phyloP scores from a whole-genome alignment of 2,797 vertebrate genomes.

The Sternotherus odoratus region DNA sequence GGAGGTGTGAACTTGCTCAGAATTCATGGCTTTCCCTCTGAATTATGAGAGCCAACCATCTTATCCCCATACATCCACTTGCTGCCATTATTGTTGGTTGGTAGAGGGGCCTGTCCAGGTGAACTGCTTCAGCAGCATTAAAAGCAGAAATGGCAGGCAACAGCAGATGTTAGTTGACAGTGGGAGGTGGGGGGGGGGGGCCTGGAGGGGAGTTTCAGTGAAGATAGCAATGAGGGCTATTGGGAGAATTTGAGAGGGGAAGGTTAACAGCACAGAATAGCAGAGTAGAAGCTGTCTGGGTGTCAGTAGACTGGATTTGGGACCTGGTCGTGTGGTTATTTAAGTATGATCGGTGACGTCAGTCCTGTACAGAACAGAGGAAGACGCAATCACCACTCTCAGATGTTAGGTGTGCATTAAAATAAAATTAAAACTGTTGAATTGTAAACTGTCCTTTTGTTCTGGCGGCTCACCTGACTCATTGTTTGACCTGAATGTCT shows the following conservation, averaged over 20 bases:
- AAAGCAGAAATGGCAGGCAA: neutral
- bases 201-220: neutral
- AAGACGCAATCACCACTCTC: neutral
- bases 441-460: neutral
- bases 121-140: neutral
- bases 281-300: neutral
- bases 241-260: neutral
- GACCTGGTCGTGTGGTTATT: neutral
- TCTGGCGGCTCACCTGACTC: neutral
- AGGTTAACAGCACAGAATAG: neutral
- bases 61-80: neutral
- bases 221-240: neutral
- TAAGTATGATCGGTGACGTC: neutral
- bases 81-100: accelerated
- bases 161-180: neutral
- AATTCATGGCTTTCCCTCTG: neutral
- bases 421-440: neutral
- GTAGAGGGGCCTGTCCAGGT: neutral
- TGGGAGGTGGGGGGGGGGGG: neutral
- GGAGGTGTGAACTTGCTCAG: neutral
- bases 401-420: neutral
- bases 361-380: neutral
- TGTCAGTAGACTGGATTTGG: neutral
- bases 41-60: neutral
- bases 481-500: neutral